Percentiles rank a stretch among this genome's conserved stretches.
phyloP scores from a whole-genome alignment of 2,888 invertebrate genomes.

The Andrena minutula region DNA sequence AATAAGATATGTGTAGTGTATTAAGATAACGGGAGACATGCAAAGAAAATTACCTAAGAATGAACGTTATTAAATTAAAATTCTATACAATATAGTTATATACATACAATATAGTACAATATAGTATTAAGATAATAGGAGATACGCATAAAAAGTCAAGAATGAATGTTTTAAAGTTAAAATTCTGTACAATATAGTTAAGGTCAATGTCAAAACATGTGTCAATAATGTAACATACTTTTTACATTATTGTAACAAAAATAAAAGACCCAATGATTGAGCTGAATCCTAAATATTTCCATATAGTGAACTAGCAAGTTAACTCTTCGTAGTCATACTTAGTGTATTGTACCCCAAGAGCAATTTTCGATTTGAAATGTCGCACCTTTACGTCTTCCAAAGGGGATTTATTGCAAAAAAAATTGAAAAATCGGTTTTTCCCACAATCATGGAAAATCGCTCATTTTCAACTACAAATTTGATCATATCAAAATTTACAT shows the following conservation, averaged over 20 bases:
- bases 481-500: too few species aligned
- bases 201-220: constrained; percentile 3
- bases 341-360: too few species aligned
- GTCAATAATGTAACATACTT: constrained; percentile 15
- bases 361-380: too few species aligned
- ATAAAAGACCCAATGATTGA: neutral
- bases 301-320: neutral
- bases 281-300: neutral
- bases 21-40: constrained; percentile 19
- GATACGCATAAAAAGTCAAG: neutral
- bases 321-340: too few species aligned
- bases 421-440: too few species aligned
- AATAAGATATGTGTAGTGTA: constrained; percentile 13
- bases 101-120: too few species aligned
- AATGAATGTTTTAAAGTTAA: neutral
- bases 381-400: too few species aligned
- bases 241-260: constrained; percentile 40
- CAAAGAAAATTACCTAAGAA: neutral
- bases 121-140: constrained; percentile 11
- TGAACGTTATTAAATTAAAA: neutral
- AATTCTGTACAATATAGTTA: neutral
- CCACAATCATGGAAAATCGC: too few species aligned
- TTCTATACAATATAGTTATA: too few species aligned
- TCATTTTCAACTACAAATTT: too few species aligned
- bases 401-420: too few species aligned